Evolutionary conservation across 2,113 vertebrate species (phyloP).

Genomic region (Lontra canadensis): DNA sequence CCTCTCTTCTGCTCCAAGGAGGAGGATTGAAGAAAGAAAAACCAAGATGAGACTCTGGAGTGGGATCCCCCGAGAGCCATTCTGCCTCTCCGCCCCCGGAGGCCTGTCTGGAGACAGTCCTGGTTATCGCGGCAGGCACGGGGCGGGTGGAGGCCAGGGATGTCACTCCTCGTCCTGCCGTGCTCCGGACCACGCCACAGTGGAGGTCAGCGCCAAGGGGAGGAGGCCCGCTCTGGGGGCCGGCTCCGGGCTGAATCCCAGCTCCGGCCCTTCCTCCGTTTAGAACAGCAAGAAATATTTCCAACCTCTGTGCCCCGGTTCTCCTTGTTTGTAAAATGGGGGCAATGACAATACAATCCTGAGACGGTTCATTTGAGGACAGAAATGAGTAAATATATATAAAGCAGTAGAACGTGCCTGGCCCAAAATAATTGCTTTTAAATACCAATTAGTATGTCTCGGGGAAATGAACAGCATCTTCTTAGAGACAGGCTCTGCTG

Average conservation of each 20-base stretch:
- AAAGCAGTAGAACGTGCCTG: not conserved
- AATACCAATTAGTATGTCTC: not conserved
- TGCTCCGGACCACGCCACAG: not conserved
- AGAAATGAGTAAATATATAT: no score
- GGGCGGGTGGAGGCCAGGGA: not conserved
- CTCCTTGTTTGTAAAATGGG: not conserved
- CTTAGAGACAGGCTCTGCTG: not conserved
- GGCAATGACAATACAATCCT: not conserved
- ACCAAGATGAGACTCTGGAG: not conserved
- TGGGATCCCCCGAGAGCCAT: not conserved
- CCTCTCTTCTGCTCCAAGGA: not conserved
- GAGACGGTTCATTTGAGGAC: not conserved
- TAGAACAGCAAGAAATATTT: not conserved
- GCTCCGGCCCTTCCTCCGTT: not conserved
- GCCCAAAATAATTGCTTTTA: not conserved
- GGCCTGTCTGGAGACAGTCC: not conserved
- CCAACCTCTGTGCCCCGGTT: not conserved
- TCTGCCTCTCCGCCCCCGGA: not conserved
- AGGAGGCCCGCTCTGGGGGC: not conserved
- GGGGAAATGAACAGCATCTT: not conserved
- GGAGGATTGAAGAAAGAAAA: not conserved
- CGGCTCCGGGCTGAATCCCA: not conserved
- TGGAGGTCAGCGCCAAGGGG: not conserved
- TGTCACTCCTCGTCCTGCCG: accelerated
- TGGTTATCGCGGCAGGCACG: not conserved